These are phyloP conservation scores for Odontamblyopus lacepedii DNA, from an alignment of 2,797 vertebrate species.

Conservation along the genomic window DNA sequence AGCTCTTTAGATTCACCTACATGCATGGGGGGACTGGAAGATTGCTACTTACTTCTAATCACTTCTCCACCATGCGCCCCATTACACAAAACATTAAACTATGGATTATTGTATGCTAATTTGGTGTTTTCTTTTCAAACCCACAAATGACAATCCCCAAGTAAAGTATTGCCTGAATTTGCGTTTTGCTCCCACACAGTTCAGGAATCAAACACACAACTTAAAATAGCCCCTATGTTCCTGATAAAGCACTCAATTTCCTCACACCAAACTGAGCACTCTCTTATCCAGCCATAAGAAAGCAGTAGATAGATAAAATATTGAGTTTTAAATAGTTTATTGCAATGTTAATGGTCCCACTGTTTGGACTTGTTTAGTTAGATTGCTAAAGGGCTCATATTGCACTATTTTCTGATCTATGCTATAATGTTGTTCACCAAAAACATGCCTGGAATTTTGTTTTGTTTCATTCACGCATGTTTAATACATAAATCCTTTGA, in stretches of 20 bases:
- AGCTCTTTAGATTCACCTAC: not conserved
- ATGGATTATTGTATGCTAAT: not conserved
- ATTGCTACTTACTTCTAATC: not conserved
- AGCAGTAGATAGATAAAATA: not conserved
- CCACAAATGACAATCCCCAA: not conserved
- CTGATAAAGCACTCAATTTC: not conserved
- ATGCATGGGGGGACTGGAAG: not conserved
- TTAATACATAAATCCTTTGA: no score
- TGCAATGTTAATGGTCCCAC: no score
- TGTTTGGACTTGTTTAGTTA: no score
- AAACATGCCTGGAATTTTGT: no score
- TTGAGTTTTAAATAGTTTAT: no score
- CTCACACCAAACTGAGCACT: not conserved
- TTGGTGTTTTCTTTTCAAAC: not conserved
- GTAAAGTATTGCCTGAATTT: not conserved
- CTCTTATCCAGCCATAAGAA: not conserved
- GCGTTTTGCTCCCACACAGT: not conserved
- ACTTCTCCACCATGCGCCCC: not conserved
- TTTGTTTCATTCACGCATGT: no score
- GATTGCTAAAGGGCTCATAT: no score
- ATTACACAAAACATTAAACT: slow-evolving; percentile 2
- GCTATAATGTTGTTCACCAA: no score
- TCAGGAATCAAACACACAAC: not conserved
- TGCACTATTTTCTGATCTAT: no score
- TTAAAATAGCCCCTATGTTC: not conserved